Percentiles rank a stretch among this genome's conserved stretches.
Conservation (phyloP, 2,888 invertebrate genomes). For the Phorcus lineatus region DNA sequence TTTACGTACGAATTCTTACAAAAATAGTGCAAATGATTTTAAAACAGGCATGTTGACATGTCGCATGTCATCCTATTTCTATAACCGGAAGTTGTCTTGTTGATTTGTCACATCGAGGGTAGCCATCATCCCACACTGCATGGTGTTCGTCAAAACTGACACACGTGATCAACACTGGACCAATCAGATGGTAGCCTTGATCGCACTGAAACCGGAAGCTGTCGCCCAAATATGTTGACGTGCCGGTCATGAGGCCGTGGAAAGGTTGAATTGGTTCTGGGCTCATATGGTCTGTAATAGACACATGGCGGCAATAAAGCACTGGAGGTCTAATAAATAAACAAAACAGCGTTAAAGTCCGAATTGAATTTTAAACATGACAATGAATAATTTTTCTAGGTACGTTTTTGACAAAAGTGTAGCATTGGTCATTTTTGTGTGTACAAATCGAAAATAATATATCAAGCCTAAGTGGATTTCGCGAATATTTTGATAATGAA, state of each 20-base stretch:
- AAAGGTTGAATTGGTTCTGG: conserved; percentile 38
- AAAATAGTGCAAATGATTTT: too few relatives aligned
- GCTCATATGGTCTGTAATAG: conserved; percentile 48
- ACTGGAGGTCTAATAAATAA: too few relatives aligned
- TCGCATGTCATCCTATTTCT: not conserved
- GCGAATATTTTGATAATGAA: too few relatives aligned
- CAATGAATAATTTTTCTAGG: too few relatives aligned
- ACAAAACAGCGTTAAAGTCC: too few relatives aligned
- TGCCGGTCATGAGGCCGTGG: conserved; percentile 42
- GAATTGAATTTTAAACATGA: too few relatives aligned
- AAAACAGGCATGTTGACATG: not conserved
- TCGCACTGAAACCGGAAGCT: conserved; percentile 46
- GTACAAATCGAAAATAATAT: too few relatives aligned
- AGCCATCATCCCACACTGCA: not conserved
- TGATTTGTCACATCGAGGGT: not conserved
- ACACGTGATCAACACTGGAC: conserved; percentile 49
- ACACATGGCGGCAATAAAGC: too few relatives aligned
- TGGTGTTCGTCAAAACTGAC: conserved; percentile 33
- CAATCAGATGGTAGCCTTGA: conserved; percentile 49
- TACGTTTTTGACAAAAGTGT: too few relatives aligned
- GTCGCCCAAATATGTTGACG: conserved; percentile 50
- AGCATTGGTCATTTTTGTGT: too few relatives aligned
- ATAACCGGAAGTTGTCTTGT: not conserved
- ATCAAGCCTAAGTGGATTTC: too few relatives aligned
- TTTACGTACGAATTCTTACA: too few relatives aligned